Percentiles rank a stretch among this genome's conserved stretches.
Evolutionary conservation across 2,797 vertebrate species (phyloP).

Genomic region (Gadopsis marmoratus): DNA sequence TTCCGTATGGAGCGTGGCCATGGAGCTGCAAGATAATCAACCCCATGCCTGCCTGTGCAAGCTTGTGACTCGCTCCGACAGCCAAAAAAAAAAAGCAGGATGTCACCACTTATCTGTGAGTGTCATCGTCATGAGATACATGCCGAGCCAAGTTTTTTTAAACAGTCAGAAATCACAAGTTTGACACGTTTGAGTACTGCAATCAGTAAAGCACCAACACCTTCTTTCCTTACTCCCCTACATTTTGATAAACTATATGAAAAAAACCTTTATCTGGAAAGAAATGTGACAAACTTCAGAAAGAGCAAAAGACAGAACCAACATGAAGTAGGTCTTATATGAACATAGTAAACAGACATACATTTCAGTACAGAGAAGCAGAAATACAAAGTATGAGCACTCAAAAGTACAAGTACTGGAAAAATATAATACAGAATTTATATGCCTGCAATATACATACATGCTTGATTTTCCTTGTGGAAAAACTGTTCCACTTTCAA

Average conservation of each 20-base stretch:
- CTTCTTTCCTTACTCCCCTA: background rate
- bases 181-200: slow-evolving; percentile 9
- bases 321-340: background rate
- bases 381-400: background rate
- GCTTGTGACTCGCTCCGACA: slow-evolving; percentile 38
- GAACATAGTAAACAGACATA: background rate
- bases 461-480: background rate
- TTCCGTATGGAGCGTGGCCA: slow-evolving; percentile 69
- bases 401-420: background rate
- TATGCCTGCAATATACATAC: too few species aligned
- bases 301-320: background rate
- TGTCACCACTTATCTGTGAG: slow-evolving; percentile 47
- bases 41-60: slow-evolving; percentile 55
- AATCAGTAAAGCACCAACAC: background rate
- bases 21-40: slow-evolving; percentile 68
- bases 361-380: background rate
- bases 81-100: slow-evolving; percentile 38
- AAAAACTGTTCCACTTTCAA: slow-evolving; percentile 4
- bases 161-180: slow-evolving; percentile 31
- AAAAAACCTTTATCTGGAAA: background rate
- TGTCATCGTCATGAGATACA: slow-evolving; percentile 31
- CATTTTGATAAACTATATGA: background rate
- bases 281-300: background rate
- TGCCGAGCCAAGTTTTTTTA: slow-evolving; percentile 32
- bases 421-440: background rate